Conservation (phyloP, 2,797 vertebrate species). For the Falco concolor region DNA sequence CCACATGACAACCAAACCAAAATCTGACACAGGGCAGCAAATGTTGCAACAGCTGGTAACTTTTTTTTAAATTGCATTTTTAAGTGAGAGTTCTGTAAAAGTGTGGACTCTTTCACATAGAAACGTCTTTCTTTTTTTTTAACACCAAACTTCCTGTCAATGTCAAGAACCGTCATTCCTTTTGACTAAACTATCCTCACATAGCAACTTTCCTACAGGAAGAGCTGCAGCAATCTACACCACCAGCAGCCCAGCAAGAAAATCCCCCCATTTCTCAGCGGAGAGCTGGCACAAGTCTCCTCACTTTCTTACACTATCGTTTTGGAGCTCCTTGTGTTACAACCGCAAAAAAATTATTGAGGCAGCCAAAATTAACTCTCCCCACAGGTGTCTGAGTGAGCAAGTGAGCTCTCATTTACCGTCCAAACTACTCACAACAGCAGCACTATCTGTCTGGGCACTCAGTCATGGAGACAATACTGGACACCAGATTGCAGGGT, state of each 20-base stretch:
- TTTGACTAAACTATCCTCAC: neutral
- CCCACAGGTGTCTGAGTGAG: neutral
- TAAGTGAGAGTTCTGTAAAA: neutral
- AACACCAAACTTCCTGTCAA: neutral
- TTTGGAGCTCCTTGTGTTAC: neutral
- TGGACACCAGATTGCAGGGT: neutral
- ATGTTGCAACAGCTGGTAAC: neutral
- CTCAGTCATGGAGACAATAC: rapidly evolving
- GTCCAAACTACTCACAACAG: neutral
- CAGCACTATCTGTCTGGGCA: neutral
- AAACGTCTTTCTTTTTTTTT: neutral
- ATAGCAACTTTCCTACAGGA: neutral
- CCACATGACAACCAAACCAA: rapidly evolving
- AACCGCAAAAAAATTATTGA: neutral
- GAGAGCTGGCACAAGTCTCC: neutral
- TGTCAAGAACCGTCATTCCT: neutral
- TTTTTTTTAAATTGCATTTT: neutral
- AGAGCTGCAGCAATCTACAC: neutral
- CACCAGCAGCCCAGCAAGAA: neutral
- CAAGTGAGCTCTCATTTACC: neutral
- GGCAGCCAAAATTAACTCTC: neutral
- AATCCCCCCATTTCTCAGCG: neutral
- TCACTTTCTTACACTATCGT: neutral
- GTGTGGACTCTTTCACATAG: neutral
- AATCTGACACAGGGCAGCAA: neutral